Base-by-base conservation (phyloP, 2,888 invertebrate genomes). In the Meloe dianella region DNA sequence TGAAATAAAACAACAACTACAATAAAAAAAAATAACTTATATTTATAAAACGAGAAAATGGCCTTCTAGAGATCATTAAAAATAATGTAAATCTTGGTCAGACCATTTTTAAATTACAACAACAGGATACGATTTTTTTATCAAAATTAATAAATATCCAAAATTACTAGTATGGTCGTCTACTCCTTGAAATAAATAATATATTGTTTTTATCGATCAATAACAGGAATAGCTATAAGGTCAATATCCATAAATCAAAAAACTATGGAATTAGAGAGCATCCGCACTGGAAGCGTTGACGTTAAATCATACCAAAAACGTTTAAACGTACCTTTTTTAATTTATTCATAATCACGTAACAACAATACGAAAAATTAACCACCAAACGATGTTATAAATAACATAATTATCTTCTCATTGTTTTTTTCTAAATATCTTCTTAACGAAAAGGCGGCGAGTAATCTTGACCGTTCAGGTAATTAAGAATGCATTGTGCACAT, bases 31-130 rank as follows among this genome's bases (percentile, higher is more conserved):
- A 35, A 35, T 12, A 35, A 8, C n/a, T 27, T 27, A 4, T 27
- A 27, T 27, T 27, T 27, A 12, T 35, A 35, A 30, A 30, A 8
- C 7, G 9, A 20, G 10, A 20, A 47, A 51, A 51, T 51, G 51
- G 51, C 51, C 51, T 51, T 51, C 51, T 51, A 51, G 24, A 22
- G 51, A 12, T 51, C 24, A 24, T 51, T 51, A 51, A 20, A 41
- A 51, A 51, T 41, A 41, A 41, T 41, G 38, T 41, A 17, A 41
- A 41, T 41, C 38, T 41, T 41, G 38, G 17, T 17, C 38, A 38
- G n/a, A 35, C 12, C n/a, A 2, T n/a, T 12, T 14, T 38, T 5
- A n/a, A n/a, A n/a, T n/a, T n/a, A n/a, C 14, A 12, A 14, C 14
- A 4, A 38, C 38, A 41, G 38, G 38, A n/a, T 27, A 27, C 2